phyloP scores from a whole-genome alignment of 1,140 invertebrate genomes.

The Helicoverpa zea region DNA sequence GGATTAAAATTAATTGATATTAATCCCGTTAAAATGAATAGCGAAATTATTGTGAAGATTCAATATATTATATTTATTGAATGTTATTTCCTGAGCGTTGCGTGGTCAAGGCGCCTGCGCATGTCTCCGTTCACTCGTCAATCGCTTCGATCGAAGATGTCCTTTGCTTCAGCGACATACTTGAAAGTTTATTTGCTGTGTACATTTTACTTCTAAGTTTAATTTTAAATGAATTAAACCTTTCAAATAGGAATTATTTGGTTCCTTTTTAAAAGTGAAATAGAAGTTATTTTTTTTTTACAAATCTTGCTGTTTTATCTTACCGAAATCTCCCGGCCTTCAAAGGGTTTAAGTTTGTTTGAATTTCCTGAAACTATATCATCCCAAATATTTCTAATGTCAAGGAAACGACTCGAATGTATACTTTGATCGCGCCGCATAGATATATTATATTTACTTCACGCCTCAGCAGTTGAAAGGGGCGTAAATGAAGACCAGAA shows the following conservation, averaged over 20 bases:
- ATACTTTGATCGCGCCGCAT: constrained; percentile 29
- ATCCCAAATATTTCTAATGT: not conserved
- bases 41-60: not conserved
- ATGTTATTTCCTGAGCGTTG: constrained; percentile 24
- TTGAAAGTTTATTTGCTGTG: constrained; percentile 29
- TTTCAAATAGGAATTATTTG: not conserved
- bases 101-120: constrained; percentile 39
- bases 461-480: constrained; percentile 28
- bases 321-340: not conserved
- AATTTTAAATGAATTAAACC: constrained; percentile 14
- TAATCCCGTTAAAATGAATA: not conserved
- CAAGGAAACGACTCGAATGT: not conserved
- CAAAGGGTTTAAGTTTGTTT: not conserved
- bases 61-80: constrained; percentile 17
- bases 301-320: not conserved
- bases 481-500: constrained; percentile 45
- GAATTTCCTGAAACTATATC: not conserved
- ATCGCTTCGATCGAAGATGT: constrained; percentile 27
- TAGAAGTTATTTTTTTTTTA: too few relatives aligned
- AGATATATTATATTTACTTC: constrained; percentile 28
- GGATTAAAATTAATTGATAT: not conserved
- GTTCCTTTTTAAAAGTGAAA: not conserved
- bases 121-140: constrained; percentile 39
- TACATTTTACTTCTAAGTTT: not conserved
- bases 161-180: constrained; percentile 23